These are phyloP conservation scores for Pyxicephalus adspersus DNA, from an alignment of 2,113 vertebrate genomes.

Conservation along the genomic window DNA sequence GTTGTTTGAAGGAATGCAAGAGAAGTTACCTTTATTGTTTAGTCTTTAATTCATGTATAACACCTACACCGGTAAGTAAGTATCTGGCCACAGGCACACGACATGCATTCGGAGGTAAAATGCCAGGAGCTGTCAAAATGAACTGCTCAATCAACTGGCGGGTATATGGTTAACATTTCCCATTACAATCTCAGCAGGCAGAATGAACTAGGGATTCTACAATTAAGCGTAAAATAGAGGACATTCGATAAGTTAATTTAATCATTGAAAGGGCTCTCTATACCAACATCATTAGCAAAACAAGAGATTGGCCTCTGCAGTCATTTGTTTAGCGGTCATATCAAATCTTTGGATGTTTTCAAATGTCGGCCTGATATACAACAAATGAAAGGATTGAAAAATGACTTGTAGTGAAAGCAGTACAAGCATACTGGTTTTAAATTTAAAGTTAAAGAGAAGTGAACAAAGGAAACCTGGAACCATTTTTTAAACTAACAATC, in stretches of 20 bases:
- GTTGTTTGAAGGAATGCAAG: too few species aligned
- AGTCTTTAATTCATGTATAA: too few species aligned
- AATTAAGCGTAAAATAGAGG: constrained; percentile 24
- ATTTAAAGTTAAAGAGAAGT: too few species aligned
- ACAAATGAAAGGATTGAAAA: neutral
- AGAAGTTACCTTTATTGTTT: too few species aligned
- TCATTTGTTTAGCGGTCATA: neutral
- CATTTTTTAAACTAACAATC: too few species aligned
- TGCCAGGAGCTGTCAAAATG: too few species aligned
- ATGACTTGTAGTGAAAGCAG: too few species aligned
- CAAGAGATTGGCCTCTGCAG: constrained; percentile 7
- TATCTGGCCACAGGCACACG: too few species aligned
- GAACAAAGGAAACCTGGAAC: too few species aligned
- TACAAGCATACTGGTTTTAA: too few species aligned
- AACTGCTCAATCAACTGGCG: neutral
- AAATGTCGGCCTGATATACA: neutral
- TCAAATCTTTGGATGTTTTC: neutral
- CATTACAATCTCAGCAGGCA: constrained; percentile 32
- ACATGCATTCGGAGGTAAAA: too few species aligned
- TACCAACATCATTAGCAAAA: constrained; percentile 24
- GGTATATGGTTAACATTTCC: neutral
- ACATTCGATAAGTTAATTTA: constrained; percentile 34
- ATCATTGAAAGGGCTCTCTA: constrained; percentile 16
- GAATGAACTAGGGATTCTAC: constrained; percentile 35
- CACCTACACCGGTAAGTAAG: too few species aligned